Evolutionary conservation across 2,888 invertebrate genomes (phyloP), one percentile per base, ranked within the genome.

Genomic region (Drosophila mettleri): DNA sequence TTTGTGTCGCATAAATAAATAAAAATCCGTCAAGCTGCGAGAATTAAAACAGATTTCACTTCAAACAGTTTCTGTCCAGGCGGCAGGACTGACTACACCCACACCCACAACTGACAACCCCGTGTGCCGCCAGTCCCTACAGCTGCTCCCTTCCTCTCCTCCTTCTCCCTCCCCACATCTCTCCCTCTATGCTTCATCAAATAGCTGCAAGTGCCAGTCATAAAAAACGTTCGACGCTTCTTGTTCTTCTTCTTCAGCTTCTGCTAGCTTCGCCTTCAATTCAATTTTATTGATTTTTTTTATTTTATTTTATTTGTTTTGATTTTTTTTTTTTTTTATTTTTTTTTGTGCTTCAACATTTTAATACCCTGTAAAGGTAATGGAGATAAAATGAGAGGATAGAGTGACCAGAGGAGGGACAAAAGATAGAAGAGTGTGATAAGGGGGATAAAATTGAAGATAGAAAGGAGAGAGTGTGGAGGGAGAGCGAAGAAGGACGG

Each of bases 281-380:
- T 86, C 84, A 83, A 86, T 86, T 88, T 86, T 85, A 85, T 85
- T 86, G 84, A 85, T 88, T 85, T 84, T 86, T 60, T 78, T 69
- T 69, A 67, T 73, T 64, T 67, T 45, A 39, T 9, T 27, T 58
- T 53, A 29, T 53, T 55, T 45, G 33, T 41, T 39, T 18, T 46
- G 31, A 12, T 20, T 38, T 10, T 41, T n/a, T n/a, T n/a, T n/a
- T 55, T 45, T 29, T 41, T 39, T 18, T 46, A 27, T 9, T 20
- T 38, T 10, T 41, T 22, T 33, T 57, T 36, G 20, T 46, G 45
- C 38, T 46, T 65, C 18, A 54, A 66, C 64, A 53, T 66, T 65
- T 66, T 1, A 5, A 59, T 75, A 75, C 72, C 72, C 72, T 70
- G 36, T 38, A 36, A 27, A 10, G n/a, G 33, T 9, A 29, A 34